Evolutionary conservation across 1,140 invertebrate genomes (phyloP).

Genomic region (Orius laevigatus): DNA sequence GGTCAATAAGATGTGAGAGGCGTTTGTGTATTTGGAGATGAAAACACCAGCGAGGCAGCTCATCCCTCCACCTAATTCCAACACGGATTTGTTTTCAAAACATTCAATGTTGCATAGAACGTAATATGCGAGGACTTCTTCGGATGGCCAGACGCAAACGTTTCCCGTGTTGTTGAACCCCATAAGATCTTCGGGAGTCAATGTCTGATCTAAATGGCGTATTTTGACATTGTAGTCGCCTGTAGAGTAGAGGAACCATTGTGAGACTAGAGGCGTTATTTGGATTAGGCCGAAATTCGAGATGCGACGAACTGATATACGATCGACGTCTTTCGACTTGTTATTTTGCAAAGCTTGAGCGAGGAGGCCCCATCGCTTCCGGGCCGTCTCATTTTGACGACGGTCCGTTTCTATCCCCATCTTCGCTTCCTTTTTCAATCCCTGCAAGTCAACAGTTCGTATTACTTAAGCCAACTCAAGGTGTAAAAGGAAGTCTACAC

Average conservation of each 20-base stretch:
- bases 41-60: slow-evolving; percentile 64
- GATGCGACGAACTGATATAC: slow-evolving; percentile 8
- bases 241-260: slow-evolving; percentile 33
- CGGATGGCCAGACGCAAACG: slow-evolving; percentile 78
- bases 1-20: slow-evolving; percentile 44
- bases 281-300: slow-evolving; percentile 9
- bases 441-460: not conserved
- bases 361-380: slow-evolving; percentile 49
- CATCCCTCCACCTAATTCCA: slow-evolving; percentile 75
- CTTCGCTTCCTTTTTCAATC: not conserved
- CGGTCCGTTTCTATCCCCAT: slow-evolving; percentile 13
- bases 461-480: no score
- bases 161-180: slow-evolving; percentile 88
- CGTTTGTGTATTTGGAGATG: slow-evolving; percentile 46
- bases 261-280: slow-evolving; percentile 29
- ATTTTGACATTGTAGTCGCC: slow-evolving; percentile 34
- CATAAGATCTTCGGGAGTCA: slow-evolving; percentile 52
- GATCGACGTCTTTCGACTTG: slow-evolving; percentile 29
- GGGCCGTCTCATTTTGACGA: slow-evolving; percentile 28
- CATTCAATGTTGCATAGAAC: slow-evolving; percentile 41
- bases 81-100: slow-evolving; percentile 47
- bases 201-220: slow-evolving; percentile 37
- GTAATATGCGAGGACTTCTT: slow-evolving; percentile 65
- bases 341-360: slow-evolving; percentile 39
- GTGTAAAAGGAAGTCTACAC: no score